Conservation (phyloP, 2,888 invertebrate species). For the Pemphredon lugubris region DNA sequence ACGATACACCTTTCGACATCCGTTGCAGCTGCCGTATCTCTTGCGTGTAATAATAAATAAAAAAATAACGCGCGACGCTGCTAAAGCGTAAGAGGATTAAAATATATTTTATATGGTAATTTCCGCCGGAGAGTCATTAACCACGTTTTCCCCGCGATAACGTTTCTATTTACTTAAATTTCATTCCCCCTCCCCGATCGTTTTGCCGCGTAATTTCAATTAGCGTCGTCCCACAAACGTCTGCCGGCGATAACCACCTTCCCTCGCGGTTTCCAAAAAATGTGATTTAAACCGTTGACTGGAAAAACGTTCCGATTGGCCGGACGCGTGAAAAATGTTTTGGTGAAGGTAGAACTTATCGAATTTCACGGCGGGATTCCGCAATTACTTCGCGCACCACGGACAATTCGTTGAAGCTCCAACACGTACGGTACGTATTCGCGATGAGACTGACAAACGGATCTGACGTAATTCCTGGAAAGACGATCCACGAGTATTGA, state of each 20-base stretch:
- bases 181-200: not conserved
- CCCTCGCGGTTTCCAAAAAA: no score
- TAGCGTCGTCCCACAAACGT: not conserved
- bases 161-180: not conserved
- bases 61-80: no score
- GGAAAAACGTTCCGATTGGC: not conserved
- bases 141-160: no score
- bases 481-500: conserved; percentile 42
- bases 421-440: conserved; percentile 24
- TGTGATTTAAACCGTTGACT: no score
- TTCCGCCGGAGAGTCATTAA: no score
- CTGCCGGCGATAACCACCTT: no score
- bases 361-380: conserved; percentile 13
- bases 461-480: conserved; percentile 45
- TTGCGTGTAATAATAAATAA: no score
- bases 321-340: conserved; percentile 20
- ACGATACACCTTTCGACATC: no score
- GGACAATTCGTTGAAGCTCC: conserved; percentile 12
- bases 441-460: conserved; percentile 48
- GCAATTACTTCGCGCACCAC: conserved; percentile 40
- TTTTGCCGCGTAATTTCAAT: not conserved
- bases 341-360: conserved; percentile 23
- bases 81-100: no score
- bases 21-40: no score
- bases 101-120: no score